A percentile compares a stretch with the other conserved stretches of the same genome.
Evolutionary conservation across 2,113 vertebrate genomes (phyloP).

Genomic region (Chloebia gouldiae): DNA sequence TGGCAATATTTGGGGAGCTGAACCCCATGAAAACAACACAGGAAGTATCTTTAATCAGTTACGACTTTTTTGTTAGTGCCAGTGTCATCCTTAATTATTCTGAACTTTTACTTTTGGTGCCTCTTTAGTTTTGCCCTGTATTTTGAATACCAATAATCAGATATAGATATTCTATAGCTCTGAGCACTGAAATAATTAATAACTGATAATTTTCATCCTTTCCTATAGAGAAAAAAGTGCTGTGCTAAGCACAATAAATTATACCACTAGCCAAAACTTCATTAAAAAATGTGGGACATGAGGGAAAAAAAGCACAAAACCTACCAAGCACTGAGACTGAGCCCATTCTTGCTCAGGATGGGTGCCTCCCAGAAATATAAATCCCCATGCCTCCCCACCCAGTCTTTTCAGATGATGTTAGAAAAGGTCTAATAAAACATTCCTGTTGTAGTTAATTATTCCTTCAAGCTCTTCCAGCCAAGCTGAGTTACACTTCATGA

Average conservation of each 20-base stretch:
- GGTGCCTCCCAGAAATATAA: not conserved
- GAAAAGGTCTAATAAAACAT: not conserved
- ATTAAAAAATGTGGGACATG: not conserved
- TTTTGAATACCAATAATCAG: not conserved
- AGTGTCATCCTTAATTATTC: not conserved
- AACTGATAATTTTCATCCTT: not conserved
- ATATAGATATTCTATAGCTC: not conserved
- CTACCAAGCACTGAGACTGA: not conserved
- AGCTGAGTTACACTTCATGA: not conserved
- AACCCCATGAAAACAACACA: not conserved
- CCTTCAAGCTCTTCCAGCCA: not conserved
- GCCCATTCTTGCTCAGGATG: not conserved
- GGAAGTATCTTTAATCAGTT: not conserved
- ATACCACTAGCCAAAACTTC: not conserved
- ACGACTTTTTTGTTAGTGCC: not conserved
- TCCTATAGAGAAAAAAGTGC: not conserved
- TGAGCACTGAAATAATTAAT: not conserved
- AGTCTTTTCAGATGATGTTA: not conserved
- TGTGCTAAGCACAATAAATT: not conserved
- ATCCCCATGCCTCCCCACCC: not conserved
- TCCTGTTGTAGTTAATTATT: slow-evolving; percentile 34
- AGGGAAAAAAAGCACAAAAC: not conserved
- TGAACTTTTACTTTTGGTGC: not conserved
- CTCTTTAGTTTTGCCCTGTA: not conserved
- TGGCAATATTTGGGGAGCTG: not conserved